Conservation (phyloP, 2,797 vertebrate genomes). For the Eulemur coronatus region DNA sequence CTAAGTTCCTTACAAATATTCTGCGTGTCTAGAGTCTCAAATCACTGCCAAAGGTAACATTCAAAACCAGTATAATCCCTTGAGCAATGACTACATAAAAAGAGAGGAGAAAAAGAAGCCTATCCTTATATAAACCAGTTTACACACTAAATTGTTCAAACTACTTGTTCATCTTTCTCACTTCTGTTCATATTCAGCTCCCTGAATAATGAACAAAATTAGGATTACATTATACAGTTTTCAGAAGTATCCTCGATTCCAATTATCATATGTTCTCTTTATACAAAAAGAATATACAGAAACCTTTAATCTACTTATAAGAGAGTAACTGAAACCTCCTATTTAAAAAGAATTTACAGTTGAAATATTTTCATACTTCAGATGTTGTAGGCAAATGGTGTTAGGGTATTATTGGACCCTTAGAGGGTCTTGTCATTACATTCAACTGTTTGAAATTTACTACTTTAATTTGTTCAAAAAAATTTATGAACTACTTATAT, state of each 20-base stretch:
- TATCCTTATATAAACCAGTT: not conserved
- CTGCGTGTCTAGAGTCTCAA: not conserved
- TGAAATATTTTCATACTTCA: not conserved
- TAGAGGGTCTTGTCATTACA: not conserved
- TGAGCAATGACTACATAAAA: not conserved
- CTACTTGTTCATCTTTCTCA: not conserved
- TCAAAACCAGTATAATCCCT: not conserved
- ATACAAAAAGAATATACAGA: not conserved
- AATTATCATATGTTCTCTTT: not conserved
- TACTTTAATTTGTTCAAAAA: not conserved
- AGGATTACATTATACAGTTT: not conserved
- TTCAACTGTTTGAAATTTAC: not conserved
- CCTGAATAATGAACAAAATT: not conserved
- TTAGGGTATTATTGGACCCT: not conserved
- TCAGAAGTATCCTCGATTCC: not conserved
- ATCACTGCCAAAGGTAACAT: not conserved
- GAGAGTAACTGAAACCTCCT: not conserved
- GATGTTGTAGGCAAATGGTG: not conserved
- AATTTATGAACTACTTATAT: not conserved
- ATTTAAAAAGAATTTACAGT: not conserved
- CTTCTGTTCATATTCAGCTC: not conserved
- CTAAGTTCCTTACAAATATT: not conserved
- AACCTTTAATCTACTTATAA: not conserved
- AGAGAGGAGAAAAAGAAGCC: not conserved
- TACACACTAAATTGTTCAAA: not conserved